Evolutionary conservation across 2,113 vertebrate genomes (phyloP).

Genomic region (Coptodon bakossiorum): DNA sequence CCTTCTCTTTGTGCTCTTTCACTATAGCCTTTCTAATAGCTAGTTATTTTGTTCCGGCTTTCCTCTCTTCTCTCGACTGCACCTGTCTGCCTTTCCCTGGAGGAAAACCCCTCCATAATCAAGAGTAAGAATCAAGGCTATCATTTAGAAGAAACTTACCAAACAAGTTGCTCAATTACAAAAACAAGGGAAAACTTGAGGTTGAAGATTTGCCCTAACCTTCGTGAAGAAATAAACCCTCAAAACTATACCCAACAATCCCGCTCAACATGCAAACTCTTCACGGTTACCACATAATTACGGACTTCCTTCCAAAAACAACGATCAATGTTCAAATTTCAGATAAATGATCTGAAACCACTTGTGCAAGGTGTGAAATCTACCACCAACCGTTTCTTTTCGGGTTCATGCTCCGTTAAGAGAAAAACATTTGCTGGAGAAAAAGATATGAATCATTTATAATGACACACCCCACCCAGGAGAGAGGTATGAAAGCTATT

Average conservation of each 20-base stretch:
- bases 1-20: background rate
- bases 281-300: background rate
- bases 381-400: background rate
- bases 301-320: background rate
- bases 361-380: background rate
- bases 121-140: background rate
- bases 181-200: background rate
- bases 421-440: background rate
- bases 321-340: background rate
- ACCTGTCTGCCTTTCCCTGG: conserved; percentile 14
- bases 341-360: background rate
- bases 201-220: background rate
- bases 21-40: conserved; percentile 5
- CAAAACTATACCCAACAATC: background rate
- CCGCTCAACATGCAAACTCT: rapidly evolving
- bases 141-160: background rate
- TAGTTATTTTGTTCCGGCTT: conserved; percentile 22
- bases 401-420: background rate
- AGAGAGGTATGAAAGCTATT: background rate
- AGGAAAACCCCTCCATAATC: background rate
- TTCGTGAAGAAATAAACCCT: background rate
- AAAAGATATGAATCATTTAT: conserved; percentile 1
- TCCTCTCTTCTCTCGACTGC: conserved; percentile 9
- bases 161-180: background rate
- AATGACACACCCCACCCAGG: background rate